Conservation (phyloP, 2,113 vertebrate genomes). For the Petrocephalus microphthalmus region DNA sequence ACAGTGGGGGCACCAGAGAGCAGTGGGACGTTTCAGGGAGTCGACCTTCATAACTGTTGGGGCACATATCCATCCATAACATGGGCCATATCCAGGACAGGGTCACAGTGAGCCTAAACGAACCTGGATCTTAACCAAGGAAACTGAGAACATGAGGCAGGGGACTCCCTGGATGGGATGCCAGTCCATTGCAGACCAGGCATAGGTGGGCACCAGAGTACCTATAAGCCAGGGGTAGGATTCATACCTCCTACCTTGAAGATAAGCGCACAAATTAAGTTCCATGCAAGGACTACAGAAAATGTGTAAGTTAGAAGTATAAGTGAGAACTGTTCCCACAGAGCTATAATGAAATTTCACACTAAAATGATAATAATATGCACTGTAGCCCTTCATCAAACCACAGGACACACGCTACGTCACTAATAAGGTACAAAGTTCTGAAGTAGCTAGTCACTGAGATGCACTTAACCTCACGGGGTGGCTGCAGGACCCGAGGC, state of each 20-base stretch:
- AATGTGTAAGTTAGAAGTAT: not conserved
- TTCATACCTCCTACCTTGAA: not conserved
- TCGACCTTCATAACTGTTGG: not conserved
- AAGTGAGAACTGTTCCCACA: not conserved
- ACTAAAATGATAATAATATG: not conserved
- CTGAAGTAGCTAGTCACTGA: not conserved
- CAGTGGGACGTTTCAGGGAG: not conserved
- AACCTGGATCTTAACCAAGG: not conserved
- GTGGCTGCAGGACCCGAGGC: slow-evolving; percentile 17
- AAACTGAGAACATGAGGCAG: not conserved
- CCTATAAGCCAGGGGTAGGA: not conserved
- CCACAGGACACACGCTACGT: not conserved
- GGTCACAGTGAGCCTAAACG: not conserved
- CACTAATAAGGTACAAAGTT: not conserved
- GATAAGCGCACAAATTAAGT: not conserved
- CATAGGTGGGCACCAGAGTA: not conserved
- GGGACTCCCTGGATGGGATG: not conserved
- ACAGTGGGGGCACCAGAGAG: not conserved
- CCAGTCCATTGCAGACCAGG: not conserved
- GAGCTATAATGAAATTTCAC: not conserved
- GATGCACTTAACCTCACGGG: not conserved
- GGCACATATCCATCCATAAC: not conserved
- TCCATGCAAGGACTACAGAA: not conserved
- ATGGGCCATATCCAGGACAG: not conserved
- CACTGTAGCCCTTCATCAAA: not conserved